Evolutionary conservation across 2,888 invertebrate genomes (phyloP).

Genomic region (Pterostichus niger): DNA sequence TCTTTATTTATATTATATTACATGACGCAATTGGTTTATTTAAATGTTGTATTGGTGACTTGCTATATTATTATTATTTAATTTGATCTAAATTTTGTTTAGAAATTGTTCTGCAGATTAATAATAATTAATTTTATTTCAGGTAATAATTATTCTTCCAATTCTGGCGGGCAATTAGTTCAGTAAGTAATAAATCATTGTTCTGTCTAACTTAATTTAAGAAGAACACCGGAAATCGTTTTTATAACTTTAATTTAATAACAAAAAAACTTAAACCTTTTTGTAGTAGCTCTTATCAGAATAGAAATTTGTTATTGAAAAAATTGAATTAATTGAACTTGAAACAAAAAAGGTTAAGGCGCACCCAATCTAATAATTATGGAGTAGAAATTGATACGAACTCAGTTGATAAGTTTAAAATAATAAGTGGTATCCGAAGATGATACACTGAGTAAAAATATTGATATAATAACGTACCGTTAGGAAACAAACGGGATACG

Average conservation of each 20-base stretch:
- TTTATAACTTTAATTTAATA: conserved; percentile 15
- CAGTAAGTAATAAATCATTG: conserved; percentile 51
- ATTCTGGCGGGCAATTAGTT: conserved; percentile 14
- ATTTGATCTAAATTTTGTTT: conserved; percentile 20
- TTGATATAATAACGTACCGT: conserved; percentile 55
- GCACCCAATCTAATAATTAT: conserved; percentile 18
- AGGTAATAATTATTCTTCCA: conserved; percentile 45
- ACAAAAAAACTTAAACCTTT: conserved; percentile 14
- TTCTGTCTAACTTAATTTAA: conserved; percentile 53
- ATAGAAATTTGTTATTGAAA: background rate
- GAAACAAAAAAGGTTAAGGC: conserved; percentile 21
- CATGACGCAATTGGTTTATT: conserved; percentile 6
- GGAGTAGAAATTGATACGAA: conserved; percentile 9
- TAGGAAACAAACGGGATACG: conserved; percentile 55
- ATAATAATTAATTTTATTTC: conserved; percentile 40
- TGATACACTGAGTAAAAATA: conserved; percentile 30
- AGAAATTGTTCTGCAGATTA: conserved; percentile 29
- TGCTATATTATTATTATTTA: conserved; percentile 14
- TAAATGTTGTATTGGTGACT: conserved; percentile 7
- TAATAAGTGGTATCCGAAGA: conserved; percentile 38
- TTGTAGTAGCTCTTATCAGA: conserved; percentile 1
- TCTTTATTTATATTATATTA: background rate
- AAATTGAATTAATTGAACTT: conserved; percentile 7
- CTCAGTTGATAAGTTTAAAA: background rate
- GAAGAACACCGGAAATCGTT: conserved; percentile 28